Percentiles rank a stretch among this genome's conserved stretches.
phyloP scores from a whole-genome alignment of 2,888 invertebrate genomes.

The Hemaris fuciformis region DNA sequence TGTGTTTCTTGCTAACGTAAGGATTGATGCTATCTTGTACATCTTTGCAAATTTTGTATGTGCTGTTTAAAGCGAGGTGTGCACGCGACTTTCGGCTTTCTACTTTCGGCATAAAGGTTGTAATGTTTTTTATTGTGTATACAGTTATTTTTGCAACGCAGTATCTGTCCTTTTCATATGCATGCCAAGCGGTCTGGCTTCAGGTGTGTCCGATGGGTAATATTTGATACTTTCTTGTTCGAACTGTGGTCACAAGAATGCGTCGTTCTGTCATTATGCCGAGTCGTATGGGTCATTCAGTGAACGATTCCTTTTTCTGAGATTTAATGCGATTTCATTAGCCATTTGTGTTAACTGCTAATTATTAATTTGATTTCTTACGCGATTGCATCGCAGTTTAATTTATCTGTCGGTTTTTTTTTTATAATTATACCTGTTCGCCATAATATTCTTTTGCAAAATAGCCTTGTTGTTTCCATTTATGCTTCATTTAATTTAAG shows the following conservation, averaged over 20 bases:
- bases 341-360: slow-evolving; percentile 34
- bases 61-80: slow-evolving; percentile 26
- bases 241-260: slow-evolving; percentile 50
- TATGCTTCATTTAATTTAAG: slow-evolving; percentile 1
- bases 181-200: slow-evolving; percentile 70
- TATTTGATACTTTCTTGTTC: slow-evolving; percentile 80
- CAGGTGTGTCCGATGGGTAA: slow-evolving; percentile 77
- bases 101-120: slow-evolving; percentile 27
- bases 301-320: slow-evolving; percentile 36
- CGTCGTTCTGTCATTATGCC: slow-evolving; percentile 49
- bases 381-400: background rate
- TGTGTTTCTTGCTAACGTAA: slow-evolving; percentile 80
- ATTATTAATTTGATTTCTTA: slow-evolving; percentile 29
- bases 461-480: slow-evolving; percentile 4
- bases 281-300: slow-evolving; percentile 41
- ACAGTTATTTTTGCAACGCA: slow-evolving; percentile 32
- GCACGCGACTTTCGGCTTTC: slow-evolving; percentile 43
- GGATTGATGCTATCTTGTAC: slow-evolving; percentile 68
- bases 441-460: background rate
- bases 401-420: background rate
- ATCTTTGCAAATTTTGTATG: slow-evolving; percentile 56
- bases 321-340: slow-evolving; percentile 29
- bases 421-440: no score
- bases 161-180: slow-evolving; percentile 69
- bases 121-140: slow-evolving; percentile 23